Evolutionary conservation across 1,140 invertebrate genomes (phyloP).

Genomic region (Listronotus oregonensis): DNA sequence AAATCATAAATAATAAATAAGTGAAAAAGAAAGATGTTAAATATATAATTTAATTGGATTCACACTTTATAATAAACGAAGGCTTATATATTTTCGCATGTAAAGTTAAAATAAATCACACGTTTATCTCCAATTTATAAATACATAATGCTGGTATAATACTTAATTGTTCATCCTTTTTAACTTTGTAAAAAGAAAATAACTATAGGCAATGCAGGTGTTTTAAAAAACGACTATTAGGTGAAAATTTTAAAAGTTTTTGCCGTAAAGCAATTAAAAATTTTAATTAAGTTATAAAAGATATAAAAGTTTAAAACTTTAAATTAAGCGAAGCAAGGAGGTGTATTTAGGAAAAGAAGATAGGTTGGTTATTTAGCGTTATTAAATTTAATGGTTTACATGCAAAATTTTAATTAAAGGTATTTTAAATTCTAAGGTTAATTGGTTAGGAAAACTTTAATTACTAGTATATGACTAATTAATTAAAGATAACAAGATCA

Average conservation of each 20-base stretch:
- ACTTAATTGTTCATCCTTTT: neutral
- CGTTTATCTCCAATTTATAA: no score
- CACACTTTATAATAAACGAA: no score
- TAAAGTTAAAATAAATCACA: no score
- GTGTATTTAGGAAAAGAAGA: slow-evolving; percentile 1
- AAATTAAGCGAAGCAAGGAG: slow-evolving; percentile 15
- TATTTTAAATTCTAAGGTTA: no score
- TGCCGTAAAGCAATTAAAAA: slow-evolving; percentile 20
- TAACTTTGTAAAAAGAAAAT: slow-evolving; percentile 14
- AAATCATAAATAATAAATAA: no score
- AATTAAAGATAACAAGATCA: no score
- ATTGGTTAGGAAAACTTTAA: no score
- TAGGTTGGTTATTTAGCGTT: slow-evolving; percentile 1
- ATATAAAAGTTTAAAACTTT: slow-evolving; percentile 25
- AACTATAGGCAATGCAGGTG: slow-evolving; percentile 20
- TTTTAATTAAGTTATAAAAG: slow-evolving; percentile 27
- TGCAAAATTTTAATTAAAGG: slow-evolving; percentile 1
- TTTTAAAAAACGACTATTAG: slow-evolving; percentile 22
- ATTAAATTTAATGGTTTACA: slow-evolving; percentile 9
- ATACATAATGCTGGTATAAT: slow-evolving; percentile 1
- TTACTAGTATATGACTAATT: no score
- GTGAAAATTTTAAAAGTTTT: slow-evolving; percentile 15
- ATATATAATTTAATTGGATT: no score
- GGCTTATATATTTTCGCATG: no score
- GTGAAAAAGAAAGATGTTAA: no score